Evolutionary conservation across 2,888 invertebrate genomes (phyloP), one percentile per base, ranked within the genome.

Genomic region (Caenorhabditis sinica): DNA sequence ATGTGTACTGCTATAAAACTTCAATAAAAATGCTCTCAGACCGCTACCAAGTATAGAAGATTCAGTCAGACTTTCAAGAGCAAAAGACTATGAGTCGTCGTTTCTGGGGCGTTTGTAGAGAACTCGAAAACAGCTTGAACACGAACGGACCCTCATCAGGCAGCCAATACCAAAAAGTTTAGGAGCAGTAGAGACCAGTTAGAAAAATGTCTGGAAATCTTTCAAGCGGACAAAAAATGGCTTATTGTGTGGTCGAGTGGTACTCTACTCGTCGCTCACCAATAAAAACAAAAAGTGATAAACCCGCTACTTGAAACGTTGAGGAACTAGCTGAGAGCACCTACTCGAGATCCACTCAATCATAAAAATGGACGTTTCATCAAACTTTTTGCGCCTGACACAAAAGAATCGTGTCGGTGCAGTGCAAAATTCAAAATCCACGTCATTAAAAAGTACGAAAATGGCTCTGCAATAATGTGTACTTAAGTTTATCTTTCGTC

Each of bases 171-270:
- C 65, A 30, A 49, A 28, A 72, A 69, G 40, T 69, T 63, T 17
- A 13, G 28, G 20, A 15, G 49, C 17, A 45, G 23, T 43, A 33
- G 56, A 20, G 23, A 63, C 65, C 45, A 63, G 61, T 20, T 49
- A 65, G 53, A 66, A 72, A 80, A 79, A 72, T 36, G 80, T 49
- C 72, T 80, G 72, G 72, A 80, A n/a, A 80, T 49, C 66, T 49
- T 72, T 80, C 58, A 72, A 66, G 72, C 72, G 72, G 58, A 72
- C 66, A 65, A n/a, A 72, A 77, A 80, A 72, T 72, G 72, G 80
- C 72, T 72, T 80, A 72, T 80, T 80, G 80, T 80, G 72, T 80
- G 80, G 80, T 80, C 80, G 80, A 80, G 80, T 72, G 72, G 72
- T 80, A 72, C 80, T 72, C 72, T 80, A 66, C 80, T 72, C 49